Conservation (phyloP, 2,888 invertebrate genomes). For the Melangyna quadrimaculata region DNA sequence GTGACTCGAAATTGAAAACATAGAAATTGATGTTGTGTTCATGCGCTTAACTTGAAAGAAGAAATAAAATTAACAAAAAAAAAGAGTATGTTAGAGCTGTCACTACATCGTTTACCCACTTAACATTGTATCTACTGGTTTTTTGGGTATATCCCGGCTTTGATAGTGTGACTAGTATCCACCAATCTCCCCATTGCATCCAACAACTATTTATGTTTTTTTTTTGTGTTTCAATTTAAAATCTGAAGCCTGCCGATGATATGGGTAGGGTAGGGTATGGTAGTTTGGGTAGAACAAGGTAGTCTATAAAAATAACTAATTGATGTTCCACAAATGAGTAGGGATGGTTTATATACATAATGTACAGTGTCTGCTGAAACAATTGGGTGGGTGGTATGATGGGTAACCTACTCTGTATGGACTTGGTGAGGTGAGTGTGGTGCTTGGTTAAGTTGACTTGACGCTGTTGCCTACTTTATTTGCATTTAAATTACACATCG, state of each 20-base stretch:
- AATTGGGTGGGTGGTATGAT: background rate
- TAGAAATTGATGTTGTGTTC: slow-evolving; percentile 43
- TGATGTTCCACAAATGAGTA: slow-evolving; percentile 10
- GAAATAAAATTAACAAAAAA: background rate
- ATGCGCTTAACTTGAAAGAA: slow-evolving; percentile 50
- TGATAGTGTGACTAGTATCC: background rate
- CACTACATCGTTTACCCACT: slow-evolving; percentile 19
- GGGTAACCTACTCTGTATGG: background rate
- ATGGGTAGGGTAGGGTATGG: background rate
- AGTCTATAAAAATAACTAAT: slow-evolving; percentile 18
- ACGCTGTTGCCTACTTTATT: slow-evolving; percentile 18
- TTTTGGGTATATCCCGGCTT: background rate
- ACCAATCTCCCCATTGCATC: background rate
- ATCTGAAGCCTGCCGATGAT: slow-evolving; percentile 4
- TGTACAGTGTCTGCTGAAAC: background rate
- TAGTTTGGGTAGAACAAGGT: background rate
- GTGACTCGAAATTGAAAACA: slow-evolving; percentile 31
- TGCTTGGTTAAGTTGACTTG: slow-evolving; percentile 1
- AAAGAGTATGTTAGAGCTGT: slow-evolving; percentile 25
- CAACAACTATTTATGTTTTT: background rate
- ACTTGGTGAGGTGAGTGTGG: no score
- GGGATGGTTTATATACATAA: no score
- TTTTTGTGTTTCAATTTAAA: background rate
- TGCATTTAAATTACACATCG: slow-evolving; percentile 20
- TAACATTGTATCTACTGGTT: slow-evolving; percentile 6